Conservation (phyloP, 2,113 vertebrate genomes). For the Gasterosteus aculeatus region DNA sequence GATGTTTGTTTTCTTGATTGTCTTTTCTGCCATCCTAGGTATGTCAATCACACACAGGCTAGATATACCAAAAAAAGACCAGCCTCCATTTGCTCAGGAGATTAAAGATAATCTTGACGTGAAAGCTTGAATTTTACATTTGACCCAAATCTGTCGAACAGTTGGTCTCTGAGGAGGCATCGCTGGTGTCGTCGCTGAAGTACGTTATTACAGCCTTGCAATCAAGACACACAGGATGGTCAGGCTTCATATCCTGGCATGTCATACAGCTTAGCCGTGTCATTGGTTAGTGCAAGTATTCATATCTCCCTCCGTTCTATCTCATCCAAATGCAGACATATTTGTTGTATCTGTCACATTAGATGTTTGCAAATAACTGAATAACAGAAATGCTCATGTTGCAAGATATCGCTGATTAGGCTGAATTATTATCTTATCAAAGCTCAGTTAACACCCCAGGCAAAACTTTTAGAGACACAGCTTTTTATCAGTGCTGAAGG, state of each 20-base stretch:
- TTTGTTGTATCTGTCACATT: slow-evolving; percentile 19
- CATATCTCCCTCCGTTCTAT: slow-evolving; percentile 19
- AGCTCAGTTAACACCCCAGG: slow-evolving; percentile 39
- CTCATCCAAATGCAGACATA: slow-evolving; percentile 22
- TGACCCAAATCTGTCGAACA: slow-evolving; percentile 59
- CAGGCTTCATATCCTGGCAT: neutral
- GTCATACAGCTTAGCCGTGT: slow-evolving; percentile 12
- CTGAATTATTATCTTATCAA: slow-evolving; percentile 69
- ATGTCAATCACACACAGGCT: neutral
- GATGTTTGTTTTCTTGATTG: slow-evolving; percentile 53
- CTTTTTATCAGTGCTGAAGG: slow-evolving; percentile 36
- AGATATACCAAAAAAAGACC: slow-evolving; percentile 32
- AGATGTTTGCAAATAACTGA: slow-evolving; percentile 26
- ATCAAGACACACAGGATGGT: slow-evolving; percentile 19
- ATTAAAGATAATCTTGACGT: slow-evolving; percentile 61
- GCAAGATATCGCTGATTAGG: slow-evolving; percentile 32
- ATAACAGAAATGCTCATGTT: slow-evolving; percentile 25
- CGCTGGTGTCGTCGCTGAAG: neutral
- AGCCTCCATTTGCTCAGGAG: slow-evolving; percentile 17
- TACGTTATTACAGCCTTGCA: neutral
- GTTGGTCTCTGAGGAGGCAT: slow-evolving; percentile 17
- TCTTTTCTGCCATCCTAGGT: too few relatives aligned
- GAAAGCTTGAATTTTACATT: slow-evolving; percentile 61
- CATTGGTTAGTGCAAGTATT: neutral
- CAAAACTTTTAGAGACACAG: slow-evolving; percentile 41